Conservation (phyloP, 2,888 invertebrate species). For the Cheilosia soror region DNA sequence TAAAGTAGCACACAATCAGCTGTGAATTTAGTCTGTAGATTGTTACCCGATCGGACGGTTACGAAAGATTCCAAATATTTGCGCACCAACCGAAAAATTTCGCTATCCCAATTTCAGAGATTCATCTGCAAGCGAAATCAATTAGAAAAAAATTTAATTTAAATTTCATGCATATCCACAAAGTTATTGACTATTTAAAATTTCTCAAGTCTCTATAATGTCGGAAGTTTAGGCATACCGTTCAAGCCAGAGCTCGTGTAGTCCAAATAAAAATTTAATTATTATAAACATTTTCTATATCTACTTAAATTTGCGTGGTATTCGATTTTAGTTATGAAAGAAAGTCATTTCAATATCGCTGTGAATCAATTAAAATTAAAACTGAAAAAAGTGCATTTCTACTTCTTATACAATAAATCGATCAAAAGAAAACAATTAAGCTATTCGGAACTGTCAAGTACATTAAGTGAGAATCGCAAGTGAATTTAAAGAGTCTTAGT, state of each 20-base stretch:
- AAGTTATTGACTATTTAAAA: conserved; percentile 24
- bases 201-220: conserved; percentile 41
- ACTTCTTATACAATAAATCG: conserved; percentile 82
- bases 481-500: neutral
- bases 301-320: neutral
- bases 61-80: neutral
- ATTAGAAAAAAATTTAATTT: neutral
- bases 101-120: neutral
- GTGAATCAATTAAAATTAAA: conserved; percentile 77
- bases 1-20: conserved; percentile 53
- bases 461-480: conserved; percentile 36
- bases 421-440: conserved; percentile 80
- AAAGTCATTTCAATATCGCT: conserved; percentile 44
- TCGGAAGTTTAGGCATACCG: conserved; percentile 36
- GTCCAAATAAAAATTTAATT: neutral
- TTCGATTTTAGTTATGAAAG: conserved; percentile 66
- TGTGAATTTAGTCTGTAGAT: conserved; percentile 54
- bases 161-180: conserved; percentile 56
- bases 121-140: neutral
- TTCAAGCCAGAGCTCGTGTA: neutral
- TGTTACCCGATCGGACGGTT: conserved; percentile 38
- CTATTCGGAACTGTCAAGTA: conserved; percentile 21
- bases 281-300: neutral
- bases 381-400: conserved; percentile 80
- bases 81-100: neutral